These are phyloP conservation scores for Enteromius radiatus DNA, from an alignment of 2,797 vertebrate genomes.

Conservation along the genomic window DNA sequence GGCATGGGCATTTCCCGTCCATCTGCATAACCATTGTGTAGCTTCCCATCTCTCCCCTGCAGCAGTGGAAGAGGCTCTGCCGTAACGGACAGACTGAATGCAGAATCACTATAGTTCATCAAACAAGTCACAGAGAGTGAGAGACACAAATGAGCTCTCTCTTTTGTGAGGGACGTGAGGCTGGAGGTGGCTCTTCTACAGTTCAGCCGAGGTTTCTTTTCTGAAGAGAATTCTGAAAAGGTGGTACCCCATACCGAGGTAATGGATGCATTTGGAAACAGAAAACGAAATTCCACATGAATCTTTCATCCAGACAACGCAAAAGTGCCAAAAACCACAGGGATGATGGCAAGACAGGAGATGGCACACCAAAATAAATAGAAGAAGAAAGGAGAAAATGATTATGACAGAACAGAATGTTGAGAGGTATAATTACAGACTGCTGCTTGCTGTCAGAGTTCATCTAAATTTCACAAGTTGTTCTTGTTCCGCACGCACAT, in stretches of 20 bases:
- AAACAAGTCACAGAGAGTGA: constrained; percentile 58
- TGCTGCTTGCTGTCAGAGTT: constrained; percentile 5
- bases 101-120: constrained; percentile 50
- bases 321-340: constrained; percentile 28
- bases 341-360: constrained; percentile 8
- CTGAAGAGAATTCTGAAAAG: constrained; percentile 14
- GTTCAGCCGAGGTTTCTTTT: constrained; percentile 22
- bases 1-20: constrained; percentile 60
- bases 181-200: background rate
- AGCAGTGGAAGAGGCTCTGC: constrained; percentile 46
- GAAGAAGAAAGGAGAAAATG: background rate
- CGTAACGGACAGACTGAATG: constrained; percentile 55
- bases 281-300: constrained; percentile 9
- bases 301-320: constrained; percentile 27
- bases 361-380: constrained; percentile 5
- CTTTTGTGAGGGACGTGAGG: constrained; percentile 30
- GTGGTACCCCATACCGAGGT: constrained; percentile 29
- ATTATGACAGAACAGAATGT: constrained; percentile 10
- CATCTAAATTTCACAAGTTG: constrained; percentile 16
- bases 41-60: constrained; percentile 50
- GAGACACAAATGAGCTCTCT: constrained; percentile 36
- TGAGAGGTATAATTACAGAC: constrained; percentile 23
- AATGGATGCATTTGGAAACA: constrained; percentile 43
- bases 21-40: constrained; percentile 60
- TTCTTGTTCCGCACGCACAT: constrained; percentile 2